Evolutionary conservation across 2,797 vertebrate species (phyloP), one percentile per base, ranked within the genome.

Genomic region (Poeciliopsis gracilis): DNA sequence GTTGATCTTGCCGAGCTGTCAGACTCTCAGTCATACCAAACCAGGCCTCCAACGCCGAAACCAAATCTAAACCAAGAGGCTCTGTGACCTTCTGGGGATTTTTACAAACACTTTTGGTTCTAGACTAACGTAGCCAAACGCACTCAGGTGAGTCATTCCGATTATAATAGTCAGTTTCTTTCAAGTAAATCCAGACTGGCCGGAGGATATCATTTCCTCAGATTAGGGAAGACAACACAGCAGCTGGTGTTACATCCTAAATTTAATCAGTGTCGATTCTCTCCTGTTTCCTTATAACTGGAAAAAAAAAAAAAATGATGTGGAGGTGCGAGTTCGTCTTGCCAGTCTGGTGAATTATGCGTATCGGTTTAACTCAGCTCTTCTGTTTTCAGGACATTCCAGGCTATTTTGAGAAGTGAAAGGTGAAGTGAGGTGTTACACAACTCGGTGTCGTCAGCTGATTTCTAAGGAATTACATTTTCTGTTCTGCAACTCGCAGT

Each of bases 401-500:
- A 0, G 33, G 71, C 61, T 77, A 73, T 92, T 91, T 86, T 78
- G 77, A 89, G 89, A 93, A 90, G 75, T 76, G 87, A 90, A 87
- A 91, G 47, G 76, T 82, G 73, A 82, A 81, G 84, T 79, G 77
- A 79, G 80, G 71, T 57, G 55, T 83, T 83, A 30, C 53, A 67
- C 30, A 66, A 84, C 45, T 49, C 33, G 1, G 33, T 30, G 12
- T 61, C 33, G 76, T 81, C 90, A 92, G 83, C 87, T 90, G 86
- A 86, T 81, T 94, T 92, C 84, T 78, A 70, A 71, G 51, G 89
- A 91, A 91, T 46, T 49, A 38, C 82, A 3, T 89, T 90, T 89
- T 84, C 45, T 80, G 75, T 77, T 61, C 77, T 83, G 79, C 82
- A 67, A 59, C 33, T 36, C 16, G 18, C 33, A 57, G 47, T 2